Evolutionary conservation across 2,113 vertebrate species (phyloP), one percentile per base, ranked within the genome.

Genomic region (Coregonus clupeaformis): DNA sequence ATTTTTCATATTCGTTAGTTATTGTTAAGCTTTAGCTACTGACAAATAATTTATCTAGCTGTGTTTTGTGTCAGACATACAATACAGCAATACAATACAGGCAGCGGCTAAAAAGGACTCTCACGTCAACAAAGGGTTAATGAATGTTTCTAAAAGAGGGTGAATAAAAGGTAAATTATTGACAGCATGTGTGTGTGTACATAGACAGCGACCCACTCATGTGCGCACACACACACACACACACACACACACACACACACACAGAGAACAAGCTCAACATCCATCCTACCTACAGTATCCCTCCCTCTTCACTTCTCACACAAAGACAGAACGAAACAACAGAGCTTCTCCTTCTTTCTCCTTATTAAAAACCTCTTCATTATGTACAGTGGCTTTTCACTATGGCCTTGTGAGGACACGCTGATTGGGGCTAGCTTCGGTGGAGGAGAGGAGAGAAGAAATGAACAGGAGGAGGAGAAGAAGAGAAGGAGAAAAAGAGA

Each of bases 181-280:
- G 67, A 68, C 67, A 68, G n/a, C 5, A 4, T n/a, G n/a, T n/a
- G n/a, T 42, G 36, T 36, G 30, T 14, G 11, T n/a, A 52, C 49
- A 25, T 66, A 42, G 36, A 45, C 32, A 65, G 20, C 12, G 12
- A 29, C 22, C 20, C 12, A 11, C 74, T 42, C 67, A 81, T n/a
- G n/a, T n/a, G n/a, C 75, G 71, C 72, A 14, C 75, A 73, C 83
- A 77, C 77, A 71, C 73, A 64, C 66, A 57, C 47, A 57, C n/a
- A 57, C 82, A 83, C 77, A 84, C 80, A 79, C 80, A 69, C 71
- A 79, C n/a, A n/a, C n/a, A n/a, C n/a, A n/a, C n/a, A n/a, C n/a
- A n/a, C n/a, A n/a, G n/a, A n/a, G n/a, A n/a, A n/a, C n/a, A n/a
- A n/a, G n/a, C n/a, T n/a, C n/a, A n/a, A 55, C 52, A 55, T 6